Evolutionary conservation across 2,113 vertebrate species (phyloP), one percentile per base, ranked within the genome.

Genomic region (Xenus cinereus): DNA sequence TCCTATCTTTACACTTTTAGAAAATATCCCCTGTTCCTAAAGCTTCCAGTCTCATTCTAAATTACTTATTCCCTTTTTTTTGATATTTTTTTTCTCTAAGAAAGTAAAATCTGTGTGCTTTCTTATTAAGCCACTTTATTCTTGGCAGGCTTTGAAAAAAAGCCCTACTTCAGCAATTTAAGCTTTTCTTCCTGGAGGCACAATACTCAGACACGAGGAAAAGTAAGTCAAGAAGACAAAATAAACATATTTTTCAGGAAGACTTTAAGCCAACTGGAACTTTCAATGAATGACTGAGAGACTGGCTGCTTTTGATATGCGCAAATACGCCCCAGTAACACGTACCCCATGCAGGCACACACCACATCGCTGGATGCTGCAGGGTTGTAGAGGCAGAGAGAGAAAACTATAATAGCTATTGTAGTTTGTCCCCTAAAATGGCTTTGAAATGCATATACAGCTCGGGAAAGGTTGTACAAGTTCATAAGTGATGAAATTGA

Each of bases 141-240:
- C 95, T 98, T 98, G 98, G 98, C 98, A 98, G 94, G 71, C 88
- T 96, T 97, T 94, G 84, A 76, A 97, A 95, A 95, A 98, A 97
- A 94, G 57, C 87, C 89, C 89, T 89, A 72, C 87, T 98, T 96
- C 84, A 97, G 95, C 96, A 96, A 97, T 93, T 91, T 92, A 97
- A 97, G 94, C 95, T 97, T 98, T 98, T 97, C 97, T 98, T 98
- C 97, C 97, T 98, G 96, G 94, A 98, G 98, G 97, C 98, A 98
- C 98, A 98, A 98, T 98, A 96, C 89, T 95, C 97, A 98, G 98
- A 98, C 97, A 97, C 60, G 80, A 98, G 97, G 97, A 97, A 97
- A 97, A 97, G 97, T 98, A 97, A 98, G 97, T 97, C 90, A 96
- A 97, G 97, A 98, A 98, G 98, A 98, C 98, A 98, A 98, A 98